phyloP scores from a whole-genome alignment of 2,113 vertebrate genomes.

The Protobothrops flavoviridis region DNA sequence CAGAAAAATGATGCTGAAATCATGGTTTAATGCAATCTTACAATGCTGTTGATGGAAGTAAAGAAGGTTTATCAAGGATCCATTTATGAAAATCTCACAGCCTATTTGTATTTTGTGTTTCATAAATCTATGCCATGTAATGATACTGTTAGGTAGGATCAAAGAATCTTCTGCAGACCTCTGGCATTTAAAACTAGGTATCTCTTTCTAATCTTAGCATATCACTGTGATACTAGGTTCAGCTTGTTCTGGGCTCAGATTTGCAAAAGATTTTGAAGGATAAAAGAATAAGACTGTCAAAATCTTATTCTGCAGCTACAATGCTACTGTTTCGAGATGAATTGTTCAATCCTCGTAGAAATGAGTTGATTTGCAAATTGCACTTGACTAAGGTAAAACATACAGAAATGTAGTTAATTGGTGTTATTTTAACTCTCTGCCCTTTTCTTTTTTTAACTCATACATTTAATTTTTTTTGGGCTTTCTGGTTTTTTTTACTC shows the following conservation, averaged over 20 bases:
- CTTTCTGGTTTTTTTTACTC: too few relatives aligned
- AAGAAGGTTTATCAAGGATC: background rate
- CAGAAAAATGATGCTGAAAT: too few relatives aligned
- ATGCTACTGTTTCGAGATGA: slow-evolving; percentile 3
- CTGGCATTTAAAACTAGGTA: background rate
- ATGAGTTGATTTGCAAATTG: background rate
- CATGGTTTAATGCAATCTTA: too few relatives aligned
- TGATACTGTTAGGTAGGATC: background rate
- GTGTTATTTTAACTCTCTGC: too few relatives aligned
- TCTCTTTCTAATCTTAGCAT: background rate
- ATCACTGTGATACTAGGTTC: background rate
- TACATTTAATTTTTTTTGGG: too few relatives aligned
- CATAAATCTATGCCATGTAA: background rate
- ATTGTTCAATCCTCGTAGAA: background rate
- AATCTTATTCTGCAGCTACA: background rate
- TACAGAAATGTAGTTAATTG: too few relatives aligned
- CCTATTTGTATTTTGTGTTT: background rate
- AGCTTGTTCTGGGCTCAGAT: slow-evolving; percentile 36
- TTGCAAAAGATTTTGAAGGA: background rate
- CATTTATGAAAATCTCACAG: background rate
- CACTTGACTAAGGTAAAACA: background rate
- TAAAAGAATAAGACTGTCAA: background rate
- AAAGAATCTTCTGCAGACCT: background rate
- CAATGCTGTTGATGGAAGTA: background rate
- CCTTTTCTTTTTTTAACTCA: too few relatives aligned